Conservation (phyloP, 2,113 vertebrate species). For the Shinisaurus crocodilurus region DNA sequence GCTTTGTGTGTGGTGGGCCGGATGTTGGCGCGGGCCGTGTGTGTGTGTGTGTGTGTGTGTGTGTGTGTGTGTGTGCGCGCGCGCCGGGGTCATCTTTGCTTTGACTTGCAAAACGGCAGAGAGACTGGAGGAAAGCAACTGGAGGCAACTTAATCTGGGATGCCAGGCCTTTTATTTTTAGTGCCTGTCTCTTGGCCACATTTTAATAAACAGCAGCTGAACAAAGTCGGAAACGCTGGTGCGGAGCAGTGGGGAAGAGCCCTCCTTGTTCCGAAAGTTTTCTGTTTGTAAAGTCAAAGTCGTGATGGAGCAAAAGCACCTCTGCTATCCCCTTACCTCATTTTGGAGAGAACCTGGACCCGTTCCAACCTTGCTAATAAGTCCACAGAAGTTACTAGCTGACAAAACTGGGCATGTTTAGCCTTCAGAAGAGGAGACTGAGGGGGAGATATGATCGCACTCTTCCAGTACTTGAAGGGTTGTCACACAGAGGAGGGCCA, state of each 20-base stretch:
- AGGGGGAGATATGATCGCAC: too few relatives aligned
- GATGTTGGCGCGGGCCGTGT: not conserved
- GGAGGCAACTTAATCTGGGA: conserved; percentile 41
- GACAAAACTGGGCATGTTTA: too few relatives aligned
- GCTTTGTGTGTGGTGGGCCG: not conserved
- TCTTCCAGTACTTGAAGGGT: too few relatives aligned
- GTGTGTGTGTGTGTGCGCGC: not conserved
- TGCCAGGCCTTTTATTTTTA: conserved; percentile 65
- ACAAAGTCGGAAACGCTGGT: conserved; percentile 22
- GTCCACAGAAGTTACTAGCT: not conserved
- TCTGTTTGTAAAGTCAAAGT: not conserved
- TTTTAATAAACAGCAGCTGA: conserved; percentile 51
- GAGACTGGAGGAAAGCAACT: conserved; percentile 33
- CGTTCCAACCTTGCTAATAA: not conserved
- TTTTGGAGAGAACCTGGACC: conserved; percentile 28
- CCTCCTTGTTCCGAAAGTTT: not conserved
- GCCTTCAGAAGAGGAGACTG: too few relatives aligned
- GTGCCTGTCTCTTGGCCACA: conserved; percentile 41
- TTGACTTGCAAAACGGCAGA: conserved; percentile 48
- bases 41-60: not conserved
- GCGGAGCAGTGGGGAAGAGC: not conserved
- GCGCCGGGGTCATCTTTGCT: not conserved
- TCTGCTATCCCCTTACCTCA: not conserved
- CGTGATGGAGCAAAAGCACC: conserved; percentile 33
- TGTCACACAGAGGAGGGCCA: too few relatives aligned